These are phyloP conservation scores for Eilema caniola DNA, from an alignment of 2,888 invertebrate genomes.

Conservation along the genomic window DNA sequence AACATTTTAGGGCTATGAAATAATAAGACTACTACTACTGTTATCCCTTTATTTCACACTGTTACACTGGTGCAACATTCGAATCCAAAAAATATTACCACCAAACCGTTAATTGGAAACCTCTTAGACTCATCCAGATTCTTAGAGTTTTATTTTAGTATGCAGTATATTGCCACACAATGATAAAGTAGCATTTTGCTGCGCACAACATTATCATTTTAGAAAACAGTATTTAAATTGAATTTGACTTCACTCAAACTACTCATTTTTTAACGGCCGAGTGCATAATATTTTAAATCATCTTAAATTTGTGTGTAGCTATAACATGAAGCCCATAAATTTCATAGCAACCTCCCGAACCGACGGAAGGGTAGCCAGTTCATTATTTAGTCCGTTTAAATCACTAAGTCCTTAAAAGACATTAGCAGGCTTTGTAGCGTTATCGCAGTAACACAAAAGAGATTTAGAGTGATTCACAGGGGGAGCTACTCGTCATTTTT, in stretches of 20 bases:
- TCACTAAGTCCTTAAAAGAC: constrained; percentile 87
- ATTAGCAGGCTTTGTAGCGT: constrained; percentile 85
- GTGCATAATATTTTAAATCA: constrained; percentile 17
- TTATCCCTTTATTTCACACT: no score
- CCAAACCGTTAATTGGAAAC: no score
- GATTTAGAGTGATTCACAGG: constrained; percentile 73
- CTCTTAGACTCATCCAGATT: no score
- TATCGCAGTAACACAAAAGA: constrained; percentile 84
- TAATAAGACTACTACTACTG: no score
- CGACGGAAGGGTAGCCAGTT: constrained; percentile 77
- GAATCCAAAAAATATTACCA: no score
- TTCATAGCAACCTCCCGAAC: constrained; percentile 63
- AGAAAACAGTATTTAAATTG: not conserved
- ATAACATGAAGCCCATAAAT: constrained; percentile 74
- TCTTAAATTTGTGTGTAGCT: constrained; percentile 29
- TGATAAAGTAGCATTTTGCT: no score
- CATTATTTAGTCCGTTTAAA: constrained; percentile 87
- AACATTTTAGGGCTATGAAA: no score
- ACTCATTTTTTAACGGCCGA: not conserved
- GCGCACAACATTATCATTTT: no score
- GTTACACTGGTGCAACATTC: no score
- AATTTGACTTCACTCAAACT: not conserved
- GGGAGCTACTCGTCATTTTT: constrained; percentile 72
- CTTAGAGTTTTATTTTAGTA: no score
- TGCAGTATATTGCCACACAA: no score